phyloP scores from a whole-genome alignment of 2,797 vertebrate species.

The Falco rusticolus region DNA sequence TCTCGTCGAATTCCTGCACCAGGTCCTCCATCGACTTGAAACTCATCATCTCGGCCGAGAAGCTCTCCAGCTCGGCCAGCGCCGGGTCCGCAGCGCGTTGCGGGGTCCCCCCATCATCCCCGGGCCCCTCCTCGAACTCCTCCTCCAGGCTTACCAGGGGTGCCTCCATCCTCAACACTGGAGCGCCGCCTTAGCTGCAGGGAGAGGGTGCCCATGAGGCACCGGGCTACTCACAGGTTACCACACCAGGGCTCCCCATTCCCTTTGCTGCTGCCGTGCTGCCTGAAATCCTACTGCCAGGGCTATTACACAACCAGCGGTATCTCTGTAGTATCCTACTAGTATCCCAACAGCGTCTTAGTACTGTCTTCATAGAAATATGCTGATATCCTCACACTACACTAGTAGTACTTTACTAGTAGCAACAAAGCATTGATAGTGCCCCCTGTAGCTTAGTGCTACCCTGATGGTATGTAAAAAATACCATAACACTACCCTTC shows the following conservation, averaged over 20 bases:
- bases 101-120: not conserved
- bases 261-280: accelerated
- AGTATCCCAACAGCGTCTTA: not conserved
- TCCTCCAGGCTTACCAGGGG: slow-evolving; percentile 66
- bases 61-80: slow-evolving; percentile 68
- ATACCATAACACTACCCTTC: accelerated
- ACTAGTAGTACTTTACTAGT: not conserved
- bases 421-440: not conserved
- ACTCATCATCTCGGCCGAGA: slow-evolving; percentile 69
- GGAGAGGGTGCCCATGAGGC: not conserved
- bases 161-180: slow-evolving; percentile 5
- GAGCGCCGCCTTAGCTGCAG: not conserved
- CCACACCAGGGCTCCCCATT: accelerated
- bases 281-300: not conserved
- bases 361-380: not conserved
- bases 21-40: slow-evolving; percentile 77
- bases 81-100: not conserved
- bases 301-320: not conserved
- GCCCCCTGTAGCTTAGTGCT: not conserved
- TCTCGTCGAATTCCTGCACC: slow-evolving; percentile 83
- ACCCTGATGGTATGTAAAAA: not conserved
- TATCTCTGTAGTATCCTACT: not conserved
- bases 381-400: not conserved
- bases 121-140: slow-evolving; percentile 46
- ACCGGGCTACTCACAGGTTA: not conserved